Conservation (phyloP, 2,797 vertebrate species). For the Gephyroberyx darwinii region DNA sequence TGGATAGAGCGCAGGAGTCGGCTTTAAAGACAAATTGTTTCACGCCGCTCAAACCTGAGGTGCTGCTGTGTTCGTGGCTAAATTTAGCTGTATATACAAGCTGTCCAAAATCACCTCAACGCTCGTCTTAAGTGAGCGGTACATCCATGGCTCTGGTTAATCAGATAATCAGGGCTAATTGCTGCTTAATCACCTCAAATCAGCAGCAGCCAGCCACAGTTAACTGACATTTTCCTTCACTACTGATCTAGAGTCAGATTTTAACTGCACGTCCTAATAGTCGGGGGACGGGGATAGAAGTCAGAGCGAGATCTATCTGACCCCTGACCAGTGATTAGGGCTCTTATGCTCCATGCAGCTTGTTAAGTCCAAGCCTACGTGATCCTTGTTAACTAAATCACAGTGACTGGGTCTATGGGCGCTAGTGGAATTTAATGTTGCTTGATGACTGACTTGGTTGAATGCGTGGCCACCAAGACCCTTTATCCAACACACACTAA, state of each 20-base stretch:
- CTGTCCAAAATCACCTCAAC: slow-evolving; percentile 55
- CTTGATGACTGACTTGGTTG: neutral
- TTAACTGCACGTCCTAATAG: slow-evolving; percentile 62
- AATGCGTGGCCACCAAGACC: neutral
- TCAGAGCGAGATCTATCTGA: slow-evolving; percentile 31
- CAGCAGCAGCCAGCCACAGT: slow-evolving; percentile 55
- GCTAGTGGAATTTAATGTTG: neutral
- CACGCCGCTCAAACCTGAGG: slow-evolving; percentile 32
- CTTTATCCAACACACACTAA: neutral
- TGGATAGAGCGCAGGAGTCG: slow-evolving; percentile 40
- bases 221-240: slow-evolving; percentile 37
- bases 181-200: slow-evolving; percentile 66
- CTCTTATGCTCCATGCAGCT: neutral
- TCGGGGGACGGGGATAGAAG: slow-evolving; percentile 20
- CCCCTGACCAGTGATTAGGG: slow-evolving; percentile 8
- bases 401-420: neutral
- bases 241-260: neutral
- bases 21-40: slow-evolving; percentile 46
- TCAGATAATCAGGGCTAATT: slow-evolving; percentile 76
- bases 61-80: slow-evolving; percentile 21
- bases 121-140: slow-evolving; percentile 54
- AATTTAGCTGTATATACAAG: slow-evolving; percentile 43
- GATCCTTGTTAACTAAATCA: neutral
- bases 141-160: slow-evolving; percentile 66
- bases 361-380: neutral